Percentiles rank a stretch among this genome's conserved stretches.
Conservation (phyloP, 2,888 invertebrate genomes). For the Epinotia ramella region DNA sequence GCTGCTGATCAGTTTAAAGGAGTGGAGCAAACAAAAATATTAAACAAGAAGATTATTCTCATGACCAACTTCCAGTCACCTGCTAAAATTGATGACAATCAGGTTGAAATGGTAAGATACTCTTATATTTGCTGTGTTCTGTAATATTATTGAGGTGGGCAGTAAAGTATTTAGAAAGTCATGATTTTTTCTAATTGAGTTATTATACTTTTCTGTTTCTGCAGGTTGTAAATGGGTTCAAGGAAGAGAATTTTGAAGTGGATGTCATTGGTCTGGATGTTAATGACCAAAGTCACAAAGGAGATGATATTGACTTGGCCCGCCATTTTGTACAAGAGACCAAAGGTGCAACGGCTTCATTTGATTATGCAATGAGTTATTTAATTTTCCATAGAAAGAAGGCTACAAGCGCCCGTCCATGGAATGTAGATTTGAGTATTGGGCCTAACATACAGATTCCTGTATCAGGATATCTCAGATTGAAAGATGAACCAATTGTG, state of each 20-base stretch:
- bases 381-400: constrained; percentile 85
- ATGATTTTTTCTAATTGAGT: background rate
- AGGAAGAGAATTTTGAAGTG: constrained; percentile 84
- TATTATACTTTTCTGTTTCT: constrained; percentile 42
- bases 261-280: constrained; percentile 86
- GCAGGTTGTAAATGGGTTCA: constrained; percentile 82
- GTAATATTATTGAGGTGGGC: no score
- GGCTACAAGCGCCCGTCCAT: constrained; percentile 80
- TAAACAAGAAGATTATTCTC: constrained; percentile 84
- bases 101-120: constrained; percentile 70
- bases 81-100: constrained; percentile 73
- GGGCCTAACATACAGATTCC: constrained; percentile 86
- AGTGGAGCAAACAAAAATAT: constrained; percentile 63
- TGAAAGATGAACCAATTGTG: constrained; percentile 78
- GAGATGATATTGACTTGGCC: constrained; percentile 64
- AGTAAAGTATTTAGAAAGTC: no score
- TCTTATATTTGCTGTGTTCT: background rate
- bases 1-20: constrained; percentile 81
- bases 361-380: constrained; percentile 86
- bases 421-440: constrained; percentile 87
- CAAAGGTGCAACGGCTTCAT: constrained; percentile 79
- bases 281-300: constrained; percentile 67
- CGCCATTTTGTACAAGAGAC: constrained; percentile 73
- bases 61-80: constrained; percentile 86
- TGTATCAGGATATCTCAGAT: constrained; percentile 83